Evolutionary conservation across 2,113 vertebrate species (phyloP), one percentile per base, ranked within the genome.

Genomic region (Indicator maculatus): DNA sequence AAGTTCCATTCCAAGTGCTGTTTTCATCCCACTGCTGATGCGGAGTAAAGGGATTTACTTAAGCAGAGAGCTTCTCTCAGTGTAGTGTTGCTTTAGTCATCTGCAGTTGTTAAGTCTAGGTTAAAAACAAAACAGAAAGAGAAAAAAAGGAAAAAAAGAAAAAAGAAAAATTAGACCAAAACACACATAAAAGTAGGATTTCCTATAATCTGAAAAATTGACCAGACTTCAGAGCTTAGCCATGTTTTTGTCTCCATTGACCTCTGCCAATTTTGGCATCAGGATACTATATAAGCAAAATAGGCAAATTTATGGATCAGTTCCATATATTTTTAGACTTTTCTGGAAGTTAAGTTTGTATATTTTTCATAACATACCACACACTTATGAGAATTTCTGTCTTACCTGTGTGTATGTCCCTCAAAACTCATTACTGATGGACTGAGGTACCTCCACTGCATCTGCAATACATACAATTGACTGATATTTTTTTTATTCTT

Each of bases 311-410:
- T 78, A 81, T 87, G 87, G 87, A 92, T 60, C 12, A 86, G 20
- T 93, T 89, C 31, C 45, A 38, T 70, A 52, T 24, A n/a, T 84
- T 93, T 96, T 94, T 93, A 89, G 17, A 20, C 45, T 94, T 93
- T 45, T 64, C 61, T 93, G 73, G 20, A 19, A 91, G 69, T 87
- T 83, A 33, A 88, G 33, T 93, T 94, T 24, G 71, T 79, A 75
- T 53, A 31, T 38, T 93, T 36, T 86, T 87, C 72, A 77, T 95
- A 97, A 86, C 60, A 63, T 76, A 36, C 36, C 36, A 36, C 36
- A 36, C 36, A 36, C 13, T 96, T 93, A 90, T 65, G 45, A 91
- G 52, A 64, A 90, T 95, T 96, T 96, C 28, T n/a, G 79, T 8
- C 27, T 80, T 89, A 41, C 24, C 69, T 66, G 14, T 44, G 63